Base-by-base conservation (phyloP, 2,888 invertebrate genomes). In the Apocheima hispidaria region DNA sequence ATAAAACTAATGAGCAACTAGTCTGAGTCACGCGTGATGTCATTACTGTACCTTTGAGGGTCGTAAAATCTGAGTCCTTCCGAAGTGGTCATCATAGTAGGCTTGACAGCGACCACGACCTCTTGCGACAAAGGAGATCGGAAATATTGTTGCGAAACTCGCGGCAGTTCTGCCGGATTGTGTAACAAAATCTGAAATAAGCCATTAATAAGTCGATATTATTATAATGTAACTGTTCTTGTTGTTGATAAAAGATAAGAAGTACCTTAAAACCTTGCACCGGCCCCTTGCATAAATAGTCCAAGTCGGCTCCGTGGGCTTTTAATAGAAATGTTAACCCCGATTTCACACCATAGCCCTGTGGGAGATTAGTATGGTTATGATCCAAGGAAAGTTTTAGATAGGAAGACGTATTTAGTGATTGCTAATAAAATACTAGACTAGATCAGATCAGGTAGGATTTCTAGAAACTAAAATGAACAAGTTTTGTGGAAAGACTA, bases 31-130 rank as follows among this genome's bases (percentile, higher is more conserved):
- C 18, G n/a, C 12, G 4, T 18, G n/a, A 20, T 33, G 3, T 46
- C 7, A 60, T 69, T 6, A 16, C 30, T 10, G 16, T 68, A 85
- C 93, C 88, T 87, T 28, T 92, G 86, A 0, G 96, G 94, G 54
- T 94, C 93, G 66, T 96, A 96, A 53, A 93, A 92, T 69, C 88
- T 90, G 4, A 96, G 83, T 18, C 95, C 95, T 57, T 93, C 93
- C 0, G 95, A 95, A 2, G 96, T 96, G 2, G 95, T 96, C 90
- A 96, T 96, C 93, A 96, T 96, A 80, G 96, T 95, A 0, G 96
- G 96, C 79, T 95, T 95, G 10, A 96, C 94, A 0, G 95, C 94
- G 1, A 96, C 95, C 0, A 96, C 93, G 1, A 96, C 94, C 82
- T 96, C 96, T 77, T 96, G 95, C 59, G 95, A 94, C 59, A 96